Evolutionary conservation across 2,797 vertebrate species (phyloP), one percentile per base, ranked within the genome.

Genomic region (Sebastes paucispinis): DNA sequence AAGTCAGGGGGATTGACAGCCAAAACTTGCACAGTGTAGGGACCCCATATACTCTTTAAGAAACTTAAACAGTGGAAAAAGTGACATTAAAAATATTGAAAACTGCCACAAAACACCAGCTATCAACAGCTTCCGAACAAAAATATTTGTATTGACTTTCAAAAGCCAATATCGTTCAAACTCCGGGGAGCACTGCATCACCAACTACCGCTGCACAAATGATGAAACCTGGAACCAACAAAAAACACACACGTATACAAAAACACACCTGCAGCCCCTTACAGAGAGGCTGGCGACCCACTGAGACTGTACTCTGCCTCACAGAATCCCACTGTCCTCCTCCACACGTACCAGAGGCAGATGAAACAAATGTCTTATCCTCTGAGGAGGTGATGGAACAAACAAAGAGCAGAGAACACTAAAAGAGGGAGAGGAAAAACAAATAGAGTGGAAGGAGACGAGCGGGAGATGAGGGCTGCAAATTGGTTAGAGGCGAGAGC

Each of bases 321-420:
- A 39, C 36, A 39, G 43, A 25, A 25, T 34, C 70, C 59, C 32
- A 22, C 52, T 55, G 73, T 73, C 80, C 73, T 85, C 64, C 70
- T 64, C 74, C 66, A 75, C 69, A 66, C 2, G 22, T 36, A 67
- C n/a, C 6, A 79, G 72, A 67, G 76, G 65, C 73, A 79, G 73
- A 89, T 72, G 74, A 90, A 88, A 84, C 67, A 52, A 82, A 70
- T 3, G 55, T 36, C 69, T 84, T 65, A 84, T 85, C 75, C 84
- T 84, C 72, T 16, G 71, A 81, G 72, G 68, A 78, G 80, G 82
- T 69, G 73, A 82, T 52, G 80, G 68, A 83, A 75, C 62, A 71
- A 88, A 84, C 68, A 80, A 85, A 79, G 63, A 84, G 47, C 76
- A 82, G 84, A 84, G 31, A 79, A 68, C 57, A 69, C 39, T 66